Conservation (phyloP, 2,797 vertebrate genomes). For the Peromyscus attwateri region DNA sequence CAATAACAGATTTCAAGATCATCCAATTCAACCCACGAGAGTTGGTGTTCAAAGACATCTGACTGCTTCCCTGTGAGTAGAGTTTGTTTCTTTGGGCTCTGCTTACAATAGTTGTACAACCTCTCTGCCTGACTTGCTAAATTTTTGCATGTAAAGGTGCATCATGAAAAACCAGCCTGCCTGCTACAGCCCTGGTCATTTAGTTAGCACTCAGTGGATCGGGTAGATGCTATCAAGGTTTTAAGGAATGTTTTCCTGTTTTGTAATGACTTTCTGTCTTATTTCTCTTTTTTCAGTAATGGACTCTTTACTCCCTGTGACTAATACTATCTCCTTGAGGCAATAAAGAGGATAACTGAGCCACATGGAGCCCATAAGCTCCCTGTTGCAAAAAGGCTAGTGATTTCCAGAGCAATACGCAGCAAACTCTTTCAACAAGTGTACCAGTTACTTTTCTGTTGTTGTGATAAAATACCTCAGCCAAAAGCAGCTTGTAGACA, state of each 20-base stretch:
- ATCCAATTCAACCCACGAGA: background rate
- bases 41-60: conserved; percentile 64
- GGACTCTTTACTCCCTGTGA: conserved; percentile 16
- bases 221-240: background rate
- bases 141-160: background rate
- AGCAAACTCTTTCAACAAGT: background rate
- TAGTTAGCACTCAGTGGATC: background rate
- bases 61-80: conserved; percentile 83
- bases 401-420: background rate
- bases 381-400: background rate
- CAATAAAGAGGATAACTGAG: background rate
- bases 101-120: background rate
- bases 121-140: background rate
- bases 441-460: background rate
- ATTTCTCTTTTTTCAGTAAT: background rate
- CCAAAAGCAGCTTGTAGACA: background rate
- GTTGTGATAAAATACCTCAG: background rate
- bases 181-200: background rate
- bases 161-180: background rate
- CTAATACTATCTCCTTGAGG: background rate
- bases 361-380: background rate
- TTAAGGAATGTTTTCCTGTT: background rate
- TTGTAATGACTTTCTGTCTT: conserved; percentile 1
- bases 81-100: conserved; percentile 62
- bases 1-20: conserved; percentile 52